These are phyloP conservation scores for Poeciliopsis infans DNA, from an alignment of 2,797 vertebrate species.

Conservation along the genomic window DNA sequence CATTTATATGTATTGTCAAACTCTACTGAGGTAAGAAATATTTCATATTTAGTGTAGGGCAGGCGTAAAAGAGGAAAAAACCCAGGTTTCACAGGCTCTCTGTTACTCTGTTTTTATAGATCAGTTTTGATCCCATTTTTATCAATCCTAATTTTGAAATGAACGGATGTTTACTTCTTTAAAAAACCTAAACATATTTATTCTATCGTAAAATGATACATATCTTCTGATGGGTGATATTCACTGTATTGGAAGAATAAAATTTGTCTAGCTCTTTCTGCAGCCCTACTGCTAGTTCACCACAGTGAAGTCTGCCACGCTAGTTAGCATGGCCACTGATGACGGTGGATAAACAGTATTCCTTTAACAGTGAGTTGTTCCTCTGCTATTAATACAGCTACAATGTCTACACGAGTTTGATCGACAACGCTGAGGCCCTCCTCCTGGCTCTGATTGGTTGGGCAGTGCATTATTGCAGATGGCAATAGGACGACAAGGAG, in stretches of 20 bases:
- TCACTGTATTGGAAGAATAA: neutral
- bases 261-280: no score
- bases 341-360: no score
- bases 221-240: neutral
- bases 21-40: slow-evolving; percentile 27
- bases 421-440: no score
- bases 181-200: neutral
- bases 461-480: no score
- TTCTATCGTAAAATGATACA: neutral
- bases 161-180: neutral
- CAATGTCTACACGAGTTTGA: no score
- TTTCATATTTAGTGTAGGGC: slow-evolving; percentile 8
- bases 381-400: no score
- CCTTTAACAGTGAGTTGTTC: no score
- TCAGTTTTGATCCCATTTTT: neutral
- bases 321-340: no score
- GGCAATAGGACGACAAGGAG: no score
- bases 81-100: slow-evolving; percentile 4
- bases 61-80: slow-evolving; percentile 8
- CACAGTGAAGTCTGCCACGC: no score
- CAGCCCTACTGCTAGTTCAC: no score
- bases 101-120: slow-evolving; percentile 13
- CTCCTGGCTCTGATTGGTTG: no score
- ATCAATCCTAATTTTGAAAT: neutral
- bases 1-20: slow-evolving; percentile 44